Evolutionary conservation across 2,113 vertebrate genomes (phyloP), one percentile per base, ranked within the genome.

Genomic region (Astur gentilis): DNA sequence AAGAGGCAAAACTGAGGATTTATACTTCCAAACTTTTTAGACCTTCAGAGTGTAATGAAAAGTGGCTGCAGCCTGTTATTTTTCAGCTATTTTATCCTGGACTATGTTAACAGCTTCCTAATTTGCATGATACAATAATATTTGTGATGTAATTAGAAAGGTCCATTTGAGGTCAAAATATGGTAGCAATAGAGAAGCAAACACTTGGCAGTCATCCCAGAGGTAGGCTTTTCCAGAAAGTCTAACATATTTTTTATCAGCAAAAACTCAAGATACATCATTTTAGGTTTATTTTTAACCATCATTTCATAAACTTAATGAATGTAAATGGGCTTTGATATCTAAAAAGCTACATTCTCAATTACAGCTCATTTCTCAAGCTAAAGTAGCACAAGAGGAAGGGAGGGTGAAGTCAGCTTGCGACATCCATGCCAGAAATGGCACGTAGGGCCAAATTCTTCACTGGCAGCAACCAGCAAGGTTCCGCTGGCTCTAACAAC

Each of bases 161-260:
- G 97, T 97, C 84, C 70, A 91, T 54, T 95, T 91, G 83, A 97
- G 96, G 94, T 97, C 93, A 97, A 97, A 97, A 96, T 95, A 92
- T 97, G 92, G 91, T 96, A 97, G 96, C 96, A 97, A 95, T 91
- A 96, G 87, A 97, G 95, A 94, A 96, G 94, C 89, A 97, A 83
- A 89, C 73, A 75, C 42, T 95, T 98, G 97, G 96, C 95, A 69
- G 52, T 64, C 83, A 87, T 97, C 89, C 95, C 88, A 96, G 91
- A 73, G n/a, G 88, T 90, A 95, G 69, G 54, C 32, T 81, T 97
- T 96, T 93, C 84, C 76, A 96, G 89, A 92, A 90, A 95, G 40
- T 83, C 85, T 76, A 90, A 82, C 76, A 29, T 65, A 67, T 69
- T 96, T 97, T 94, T 96, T 85, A 95, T 96, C 83, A 52, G 47